Conservation (phyloP, 2,113 vertebrate genomes). For the Chaetodon trifascialis region DNA sequence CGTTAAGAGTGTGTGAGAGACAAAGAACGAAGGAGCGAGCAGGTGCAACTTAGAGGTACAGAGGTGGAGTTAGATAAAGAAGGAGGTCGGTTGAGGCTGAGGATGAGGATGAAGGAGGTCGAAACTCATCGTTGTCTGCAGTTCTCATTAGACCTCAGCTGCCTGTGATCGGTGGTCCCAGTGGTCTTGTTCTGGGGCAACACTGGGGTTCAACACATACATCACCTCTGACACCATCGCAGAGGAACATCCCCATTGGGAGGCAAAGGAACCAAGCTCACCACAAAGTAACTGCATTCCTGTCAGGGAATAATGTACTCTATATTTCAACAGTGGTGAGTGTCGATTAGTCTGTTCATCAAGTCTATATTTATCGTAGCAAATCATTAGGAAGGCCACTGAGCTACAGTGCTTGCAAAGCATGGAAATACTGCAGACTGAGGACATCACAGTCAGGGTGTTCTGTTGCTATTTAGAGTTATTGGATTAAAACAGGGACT, state of each 20-base stretch:
- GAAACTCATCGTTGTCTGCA: constrained; percentile 1
- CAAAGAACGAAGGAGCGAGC: neutral
- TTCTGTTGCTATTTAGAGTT: neutral
- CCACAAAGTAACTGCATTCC: neutral
- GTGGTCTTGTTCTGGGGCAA: constrained; percentile 17
- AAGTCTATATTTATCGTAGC: neutral
- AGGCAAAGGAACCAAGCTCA: neutral
- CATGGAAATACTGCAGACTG: neutral
- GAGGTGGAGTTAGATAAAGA: neutral
- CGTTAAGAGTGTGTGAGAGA: neutral
- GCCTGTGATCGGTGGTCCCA: constrained; percentile 32
- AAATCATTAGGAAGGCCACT: neutral
- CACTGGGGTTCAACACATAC: constrained; percentile 25
- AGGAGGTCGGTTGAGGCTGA: neutral
- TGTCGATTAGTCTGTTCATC: constrained; percentile 1
- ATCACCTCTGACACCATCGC: constrained; percentile 36
- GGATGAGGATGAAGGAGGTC: constrained; percentile 25
- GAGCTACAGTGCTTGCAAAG: neutral
- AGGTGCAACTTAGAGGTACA: neutral
- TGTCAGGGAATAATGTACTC: constrained; percentile 4
- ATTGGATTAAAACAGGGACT: constrained; percentile 1
- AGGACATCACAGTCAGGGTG: neutral
- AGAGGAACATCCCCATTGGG: constrained; percentile 22
- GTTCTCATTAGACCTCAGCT: constrained; percentile 47
- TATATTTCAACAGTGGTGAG: neutral